Percentiles rank a stretch among this genome's conserved stretches.
These are phyloP conservation scores for Enteromius trimaculatus DNA, from an alignment of 2,797 vertebrate species.

Conservation along the genomic window DNA sequence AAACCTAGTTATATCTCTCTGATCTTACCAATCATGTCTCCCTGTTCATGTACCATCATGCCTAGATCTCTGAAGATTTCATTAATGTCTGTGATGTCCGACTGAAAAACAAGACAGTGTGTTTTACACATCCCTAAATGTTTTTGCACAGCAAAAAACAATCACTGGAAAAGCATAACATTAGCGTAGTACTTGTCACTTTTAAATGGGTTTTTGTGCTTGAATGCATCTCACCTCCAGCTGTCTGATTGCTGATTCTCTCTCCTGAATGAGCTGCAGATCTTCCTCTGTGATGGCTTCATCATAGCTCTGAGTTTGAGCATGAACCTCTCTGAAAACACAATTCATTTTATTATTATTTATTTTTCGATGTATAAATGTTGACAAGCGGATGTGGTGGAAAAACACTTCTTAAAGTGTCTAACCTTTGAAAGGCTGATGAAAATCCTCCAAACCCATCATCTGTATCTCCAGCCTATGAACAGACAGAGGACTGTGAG, in stretches of 20 bases:
- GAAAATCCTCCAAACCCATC: slow-evolving; percentile 79
- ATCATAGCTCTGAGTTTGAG: slow-evolving; percentile 83
- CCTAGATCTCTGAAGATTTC: slow-evolving; percentile 99
- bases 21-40: slow-evolving; percentile 93
- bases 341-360: neutral
- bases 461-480: slow-evolving; percentile 85
- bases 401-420: neutral
- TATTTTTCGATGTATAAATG: neutral
- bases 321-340: slow-evolving; percentile 72
- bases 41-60: slow-evolving; percentile 98
- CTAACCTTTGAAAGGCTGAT: slow-evolving; percentile 83
- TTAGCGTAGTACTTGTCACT: neutral
- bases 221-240: slow-evolving; percentile 81
- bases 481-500: slow-evolving; percentile 39
- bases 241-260: slow-evolving; percentile 89
- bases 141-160: neutral
- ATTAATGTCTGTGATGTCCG: slow-evolving; percentile 96
- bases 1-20: slow-evolving; percentile 60
- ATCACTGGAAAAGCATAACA: neutral
- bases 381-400: neutral
- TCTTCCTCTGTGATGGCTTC: slow-evolving; percentile 94
- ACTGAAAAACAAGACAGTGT: slow-evolving; percentile 71
- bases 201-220: neutral
- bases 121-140: slow-evolving; percentile 17
- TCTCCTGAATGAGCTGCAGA: slow-evolving; percentile 90